A percentile compares a stretch with the other conserved stretches of the same genome.
These are phyloP conservation scores for Palythoa grandiflora DNA, from an alignment of 92 coral and sea anemone species.

Conservation along the genomic window DNA sequence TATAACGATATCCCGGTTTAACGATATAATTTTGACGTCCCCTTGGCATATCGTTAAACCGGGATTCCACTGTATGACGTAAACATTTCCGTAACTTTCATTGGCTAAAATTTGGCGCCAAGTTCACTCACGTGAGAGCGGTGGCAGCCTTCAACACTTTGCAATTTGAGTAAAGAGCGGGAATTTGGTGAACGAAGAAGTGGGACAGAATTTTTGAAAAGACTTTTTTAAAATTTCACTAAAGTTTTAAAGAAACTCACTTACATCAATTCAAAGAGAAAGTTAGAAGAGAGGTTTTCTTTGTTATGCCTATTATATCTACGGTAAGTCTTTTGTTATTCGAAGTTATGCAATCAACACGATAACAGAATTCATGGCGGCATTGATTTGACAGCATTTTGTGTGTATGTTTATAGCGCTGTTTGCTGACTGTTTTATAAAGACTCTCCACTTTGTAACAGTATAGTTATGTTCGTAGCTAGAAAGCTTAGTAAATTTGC, in stretches of 20 bases:
- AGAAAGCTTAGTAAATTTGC: no score
- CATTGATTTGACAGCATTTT: background rate
- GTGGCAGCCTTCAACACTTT: background rate
- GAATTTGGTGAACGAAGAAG: background rate
- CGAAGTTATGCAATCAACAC: background rate
- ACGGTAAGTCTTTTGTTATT: slow-evolving; percentile 16
- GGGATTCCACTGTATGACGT: no score
- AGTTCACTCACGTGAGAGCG: slow-evolving; percentile 10
- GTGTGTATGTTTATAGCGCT: background rate
- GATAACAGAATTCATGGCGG: no score
- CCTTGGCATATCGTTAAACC: no score
- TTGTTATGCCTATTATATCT: slow-evolving; percentile 28
- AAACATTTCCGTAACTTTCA: background rate
- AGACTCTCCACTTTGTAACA: no score
- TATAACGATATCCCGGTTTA: no score
- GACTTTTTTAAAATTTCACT: background rate
- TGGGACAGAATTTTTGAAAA: background rate
- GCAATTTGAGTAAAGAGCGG: background rate
- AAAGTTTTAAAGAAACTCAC: background rate
- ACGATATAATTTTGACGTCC: no score
- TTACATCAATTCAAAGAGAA: background rate
- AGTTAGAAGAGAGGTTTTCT: background rate
- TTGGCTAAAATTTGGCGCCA: slow-evolving; percentile 29
- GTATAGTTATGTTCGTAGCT: no score
- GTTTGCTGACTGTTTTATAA: background rate